Base-by-base conservation (phyloP, 1,140 invertebrate species). In the Pantala flavescens region DNA sequence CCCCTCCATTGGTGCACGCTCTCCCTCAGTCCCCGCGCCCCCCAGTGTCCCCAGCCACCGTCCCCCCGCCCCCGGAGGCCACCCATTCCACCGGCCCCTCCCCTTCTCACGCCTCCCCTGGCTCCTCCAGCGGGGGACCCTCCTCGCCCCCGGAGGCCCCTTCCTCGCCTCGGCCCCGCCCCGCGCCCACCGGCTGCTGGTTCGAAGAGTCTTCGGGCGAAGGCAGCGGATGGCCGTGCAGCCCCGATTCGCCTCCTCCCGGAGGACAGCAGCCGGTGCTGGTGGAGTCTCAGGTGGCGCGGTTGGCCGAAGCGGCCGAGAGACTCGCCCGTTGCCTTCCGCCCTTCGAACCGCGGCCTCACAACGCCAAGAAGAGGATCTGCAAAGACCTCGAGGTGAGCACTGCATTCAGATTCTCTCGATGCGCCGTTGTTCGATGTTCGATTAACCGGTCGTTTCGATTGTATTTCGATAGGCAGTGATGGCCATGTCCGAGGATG, bases 301-400 rank as follows among this genome's bases (percentile, higher is more conserved):
- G 93, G 78, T 86, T 98, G 63, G 90, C 93, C 0, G 88, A 91
- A 23, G 91, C 92, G 0, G 95, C 95, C 2, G 87, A 93, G 77
- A 88, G 90, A 78, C 87, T 98, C 23, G 91, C 92, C 71, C 88
- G 91, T 80, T 90, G 90, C 77, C 83, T 98, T 77, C 93, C 94
- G 19, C 90, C 90, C 43, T 87, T 94, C 76, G 93, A 97, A 80
- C 92, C 94, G 2, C 95, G 95, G 79, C 91, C 92, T 0, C 90
- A 93, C 77, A 95, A 93, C 78, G 90, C 91, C 71, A 97, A 97
- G 80, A 97, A 97, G 84, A 94, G 93, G 80, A 91, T 95, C 78
- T 95, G 92, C 80, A 94, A 93, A 83, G 95, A 98, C 80, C 84
- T 97, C 76, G 94, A 98, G 86, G 90, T 92, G 80, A 81, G 82